Conservation (phyloP, 2,113 vertebrate genomes). For the Oxyura jamaicensis region DNA sequence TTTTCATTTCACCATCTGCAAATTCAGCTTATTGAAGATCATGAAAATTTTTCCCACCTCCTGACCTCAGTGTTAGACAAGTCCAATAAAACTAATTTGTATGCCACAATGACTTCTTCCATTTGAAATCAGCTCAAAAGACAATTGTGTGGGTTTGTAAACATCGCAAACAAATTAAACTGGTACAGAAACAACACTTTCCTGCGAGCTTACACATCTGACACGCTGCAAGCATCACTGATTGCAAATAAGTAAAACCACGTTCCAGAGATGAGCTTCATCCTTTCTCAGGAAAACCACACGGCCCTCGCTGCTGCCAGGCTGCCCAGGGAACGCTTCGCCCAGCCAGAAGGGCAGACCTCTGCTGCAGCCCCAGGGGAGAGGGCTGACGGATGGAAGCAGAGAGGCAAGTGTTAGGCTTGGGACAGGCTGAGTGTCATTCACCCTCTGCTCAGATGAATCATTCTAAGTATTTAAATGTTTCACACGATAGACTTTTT, state of each 20-base stretch:
- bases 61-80: neutral
- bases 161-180: neutral
- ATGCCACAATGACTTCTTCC: neutral
- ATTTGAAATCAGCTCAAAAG: neutral
- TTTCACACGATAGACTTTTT: neutral
- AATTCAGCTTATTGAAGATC: neutral
- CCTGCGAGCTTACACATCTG: neutral
- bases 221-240: neutral
- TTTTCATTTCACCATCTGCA: neutral
- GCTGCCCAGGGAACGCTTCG: accelerated
- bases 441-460: neutral
- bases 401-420: neutral
- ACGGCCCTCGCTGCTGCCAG: accelerated
- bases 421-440: too few species aligned
- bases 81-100: neutral
- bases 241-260: too few species aligned
- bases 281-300: neutral
- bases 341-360: too few species aligned
- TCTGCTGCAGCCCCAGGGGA: neutral
- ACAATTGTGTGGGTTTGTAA: neutral
- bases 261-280: neutral
- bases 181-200: neutral
- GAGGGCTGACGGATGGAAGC: neutral
- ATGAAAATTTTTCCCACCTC: neutral
- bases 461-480: neutral